phyloP scores from a whole-genome alignment of 2,113 vertebrate genomes.

The Camelus dromedarius region DNA sequence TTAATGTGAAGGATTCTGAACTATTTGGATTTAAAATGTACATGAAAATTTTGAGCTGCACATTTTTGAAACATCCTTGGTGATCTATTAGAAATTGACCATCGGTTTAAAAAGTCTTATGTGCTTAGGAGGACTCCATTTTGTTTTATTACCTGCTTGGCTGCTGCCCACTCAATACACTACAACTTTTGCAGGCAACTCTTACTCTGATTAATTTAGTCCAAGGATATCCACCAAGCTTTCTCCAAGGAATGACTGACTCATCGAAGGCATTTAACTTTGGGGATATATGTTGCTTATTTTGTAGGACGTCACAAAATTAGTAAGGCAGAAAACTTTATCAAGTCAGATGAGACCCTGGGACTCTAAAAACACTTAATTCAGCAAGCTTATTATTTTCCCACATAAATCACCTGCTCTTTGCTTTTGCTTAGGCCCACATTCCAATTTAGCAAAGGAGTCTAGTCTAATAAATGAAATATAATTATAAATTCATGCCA shows the following conservation, averaged over 20 bases:
- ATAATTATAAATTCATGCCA: neutral
- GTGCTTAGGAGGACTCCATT: neutral
- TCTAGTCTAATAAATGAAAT: neutral
- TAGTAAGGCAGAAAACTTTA: neutral
- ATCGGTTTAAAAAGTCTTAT: neutral
- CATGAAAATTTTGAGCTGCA: neutral
- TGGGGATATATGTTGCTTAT: neutral
- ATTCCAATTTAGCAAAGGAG: neutral
- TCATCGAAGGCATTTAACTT: neutral
- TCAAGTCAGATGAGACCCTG: neutral
- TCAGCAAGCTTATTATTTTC: neutral
- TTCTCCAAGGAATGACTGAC: neutral
- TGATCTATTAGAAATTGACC: neutral
- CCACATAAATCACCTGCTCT: neutral
- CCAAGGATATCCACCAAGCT: neutral
- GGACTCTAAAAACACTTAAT: neutral
- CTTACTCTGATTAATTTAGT: neutral
- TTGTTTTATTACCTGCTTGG: neutral
- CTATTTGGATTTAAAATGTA: neutral
- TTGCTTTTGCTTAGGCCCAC: neutral
- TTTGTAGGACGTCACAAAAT: neutral
- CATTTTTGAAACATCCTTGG: neutral
- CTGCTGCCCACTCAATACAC: neutral
- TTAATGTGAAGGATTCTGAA: neutral
- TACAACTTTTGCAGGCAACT: neutral